A percentile compares a stretch with the other conserved stretches of the same genome.
Conservation (phyloP, 1,140 invertebrate species). For the Conus betulinus region DNA sequence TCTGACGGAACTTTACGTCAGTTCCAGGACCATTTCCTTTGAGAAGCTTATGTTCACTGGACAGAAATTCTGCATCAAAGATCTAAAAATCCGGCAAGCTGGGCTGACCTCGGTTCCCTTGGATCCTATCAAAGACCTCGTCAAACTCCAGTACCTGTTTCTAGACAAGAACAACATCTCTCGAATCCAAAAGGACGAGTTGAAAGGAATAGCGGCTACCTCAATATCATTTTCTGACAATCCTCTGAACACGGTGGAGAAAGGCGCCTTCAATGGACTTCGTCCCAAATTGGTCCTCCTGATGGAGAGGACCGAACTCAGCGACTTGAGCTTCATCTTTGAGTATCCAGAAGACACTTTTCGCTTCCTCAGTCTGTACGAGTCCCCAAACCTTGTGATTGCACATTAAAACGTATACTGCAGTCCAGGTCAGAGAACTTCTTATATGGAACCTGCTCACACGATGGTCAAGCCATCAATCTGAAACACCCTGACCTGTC, state of each 20-base stretch:
- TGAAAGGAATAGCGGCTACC: slow-evolving; percentile 21
- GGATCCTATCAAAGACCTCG: slow-evolving; percentile 22
- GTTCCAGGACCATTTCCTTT: slow-evolving; percentile 17
- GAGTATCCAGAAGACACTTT: slow-evolving; percentile 29
- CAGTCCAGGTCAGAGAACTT: slow-evolving; percentile 5
- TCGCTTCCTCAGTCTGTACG: slow-evolving; percentile 33
- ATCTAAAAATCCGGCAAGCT: slow-evolving; percentile 29
- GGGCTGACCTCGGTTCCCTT: slow-evolving; percentile 25
- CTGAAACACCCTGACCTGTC: slow-evolving; percentile 21
- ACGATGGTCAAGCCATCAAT: slow-evolving; percentile 10
- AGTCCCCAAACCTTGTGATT: slow-evolving; percentile 32
- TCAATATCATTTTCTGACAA: slow-evolving; percentile 29
- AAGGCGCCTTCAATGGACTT: slow-evolving; percentile 28
- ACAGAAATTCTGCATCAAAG: slow-evolving; percentile 32
- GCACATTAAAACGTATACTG: slow-evolving; percentile 29
- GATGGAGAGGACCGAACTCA: slow-evolving; percentile 34
- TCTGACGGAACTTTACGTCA: slow-evolving; percentile 33
- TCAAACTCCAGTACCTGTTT: slow-evolving; percentile 31
- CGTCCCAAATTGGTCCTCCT: slow-evolving; percentile 29
- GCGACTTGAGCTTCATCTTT: slow-evolving; percentile 34
- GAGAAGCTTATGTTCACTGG: slow-evolving; percentile 34
- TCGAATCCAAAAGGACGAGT: neutral
- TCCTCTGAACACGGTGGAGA: slow-evolving; percentile 15
- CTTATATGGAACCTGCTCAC: slow-evolving; percentile 32
- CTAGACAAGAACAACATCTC: slow-evolving; percentile 39